phyloP scores from a whole-genome alignment of 2,113 vertebrate genomes.

The Melierax canorus region DNA sequence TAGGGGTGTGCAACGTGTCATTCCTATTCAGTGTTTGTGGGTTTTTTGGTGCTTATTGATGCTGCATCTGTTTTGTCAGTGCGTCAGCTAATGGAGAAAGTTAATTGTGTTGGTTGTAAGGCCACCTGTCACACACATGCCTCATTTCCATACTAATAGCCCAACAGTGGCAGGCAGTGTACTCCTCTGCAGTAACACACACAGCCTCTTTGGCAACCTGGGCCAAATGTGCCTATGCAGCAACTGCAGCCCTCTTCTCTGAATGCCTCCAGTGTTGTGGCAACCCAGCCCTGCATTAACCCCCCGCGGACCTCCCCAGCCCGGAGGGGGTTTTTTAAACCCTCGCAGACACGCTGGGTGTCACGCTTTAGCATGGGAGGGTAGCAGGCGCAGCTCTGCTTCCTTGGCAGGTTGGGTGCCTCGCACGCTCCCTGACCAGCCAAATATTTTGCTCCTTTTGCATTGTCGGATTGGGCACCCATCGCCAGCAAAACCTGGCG shows the following conservation, averaged over 20 bases:
- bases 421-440: fast-evolving
- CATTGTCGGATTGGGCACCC: not conserved
- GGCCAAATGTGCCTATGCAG: conserved; percentile 77
- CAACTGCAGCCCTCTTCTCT: conserved; percentile 61
- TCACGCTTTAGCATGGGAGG: not conserved
- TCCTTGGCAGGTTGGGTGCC: not conserved
- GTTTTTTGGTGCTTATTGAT: conserved; percentile 78
- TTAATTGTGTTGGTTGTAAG: conserved; percentile 95
- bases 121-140: conserved; percentile 93
- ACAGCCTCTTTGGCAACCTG: conserved; percentile 73
- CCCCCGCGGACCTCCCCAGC: not conserved
- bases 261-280: conserved; percentile 72
- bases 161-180: conserved; percentile 83
- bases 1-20: conserved; percentile 75
- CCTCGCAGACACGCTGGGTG: not conserved
- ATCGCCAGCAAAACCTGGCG: not conserved
- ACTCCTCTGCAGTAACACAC: conserved; percentile 77
- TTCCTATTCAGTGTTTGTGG: conserved; percentile 75
- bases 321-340: not conserved
- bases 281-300: conserved; percentile 29
- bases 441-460: not conserved
- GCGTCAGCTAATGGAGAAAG: conserved; percentile 89
- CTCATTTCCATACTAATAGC: conserved; percentile 94
- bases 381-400: fast-evolving
- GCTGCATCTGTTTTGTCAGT: conserved; percentile 87